Base-by-base conservation (phyloP, 2,797 vertebrate species). In the Limnodromus scolopaceus region DNA sequence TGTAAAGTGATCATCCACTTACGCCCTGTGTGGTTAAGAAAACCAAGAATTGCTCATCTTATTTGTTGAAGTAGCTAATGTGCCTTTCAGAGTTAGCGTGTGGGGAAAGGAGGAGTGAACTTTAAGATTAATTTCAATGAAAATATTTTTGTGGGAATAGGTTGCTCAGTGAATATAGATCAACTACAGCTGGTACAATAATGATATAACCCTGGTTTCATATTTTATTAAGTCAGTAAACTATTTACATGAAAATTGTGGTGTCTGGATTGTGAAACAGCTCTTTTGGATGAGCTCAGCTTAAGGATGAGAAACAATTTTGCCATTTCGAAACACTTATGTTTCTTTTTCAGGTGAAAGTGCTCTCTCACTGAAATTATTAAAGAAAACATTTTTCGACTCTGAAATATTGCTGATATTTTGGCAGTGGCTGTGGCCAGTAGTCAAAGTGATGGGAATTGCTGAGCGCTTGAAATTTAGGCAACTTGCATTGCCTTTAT, bases 111-210 rank as follows among this genome's bases (percentile, higher is more conserved):
- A 88, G 46, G n/a, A 82, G 22, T 65, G 75, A 91, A 58, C 41
- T 43, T 79, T 61, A 87, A 75, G 72, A 92, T 81, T 94, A 45
- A 92, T 89, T 87, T 74, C 68, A 77, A 6, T 61, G 22, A 88
- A 92, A 92, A 82, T 83, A 69, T 96, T 97, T 94, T 92, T 78
- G 68, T 66, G 46, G 68, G 27, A 87, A 74, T 87, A 77, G 78
- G 54, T 93, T 76, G 10, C 63, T 94, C 61, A 71, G 84, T 87
- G 68, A 80, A 70, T 80, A 55, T 63, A 87, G 53, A 79, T 91
- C 45, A 61, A 89, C 68, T 68, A 34, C 84, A 93, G 81, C 68
- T 93, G 75, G 45, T 66, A 79, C 36, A 87, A 75, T 79, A 76
- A 69, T 28, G 8, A 48, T 84, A 38, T 61, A 82, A 76, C 18